Base-by-base conservation (phyloP, 2,113 vertebrate species). In the Hydrolagus affinis region DNA sequence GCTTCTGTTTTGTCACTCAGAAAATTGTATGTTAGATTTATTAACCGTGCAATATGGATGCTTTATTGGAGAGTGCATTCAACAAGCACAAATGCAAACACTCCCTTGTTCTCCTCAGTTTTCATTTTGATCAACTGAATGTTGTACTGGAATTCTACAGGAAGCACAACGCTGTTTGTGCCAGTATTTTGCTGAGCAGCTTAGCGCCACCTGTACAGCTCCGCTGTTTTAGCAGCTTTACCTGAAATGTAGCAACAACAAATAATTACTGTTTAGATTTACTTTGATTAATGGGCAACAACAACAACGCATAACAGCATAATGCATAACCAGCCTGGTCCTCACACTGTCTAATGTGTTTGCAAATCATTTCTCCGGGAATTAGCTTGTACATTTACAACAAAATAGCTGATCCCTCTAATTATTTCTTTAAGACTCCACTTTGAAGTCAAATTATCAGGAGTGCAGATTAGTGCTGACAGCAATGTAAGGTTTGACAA, bases 351-450 rank as follows among this genome's bases (percentile, higher is more conserved):
- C 62, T 62, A 83, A 66, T 8, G 66, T 62, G 32, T 83, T 66
- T 66, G 25, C 60, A 66, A 32, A 83, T 32, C 3, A 66, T 64
- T 83, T 32, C 64, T 66, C 11, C 32, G 7, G 9, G 17, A 83
- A 28, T 68, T 83, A 30, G 66, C 30, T 83, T 83, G 32, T 3
- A 68, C 64, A 32, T 19, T 62, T 30, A 83, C 72, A 30, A 25
- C 76, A 28, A 83, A 83, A 83, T 77, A 83, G 19, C 77, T 30
- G 60, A 8, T 66, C 60, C 19, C 62, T 28, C 28, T 66, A 68
- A 66, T 83, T 66, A 19, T 32, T 19, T 83, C 28, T 83, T 78
- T 78, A 78, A 78, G n/a, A 28, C 15, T 66, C 8, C 17, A 32
- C 44, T 32, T 83, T 83, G 60, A 21, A 15, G 15, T 83, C 28